Base-by-base conservation (phyloP, 1,140 invertebrate species). In the Brevipalpus yothersi region DNA sequence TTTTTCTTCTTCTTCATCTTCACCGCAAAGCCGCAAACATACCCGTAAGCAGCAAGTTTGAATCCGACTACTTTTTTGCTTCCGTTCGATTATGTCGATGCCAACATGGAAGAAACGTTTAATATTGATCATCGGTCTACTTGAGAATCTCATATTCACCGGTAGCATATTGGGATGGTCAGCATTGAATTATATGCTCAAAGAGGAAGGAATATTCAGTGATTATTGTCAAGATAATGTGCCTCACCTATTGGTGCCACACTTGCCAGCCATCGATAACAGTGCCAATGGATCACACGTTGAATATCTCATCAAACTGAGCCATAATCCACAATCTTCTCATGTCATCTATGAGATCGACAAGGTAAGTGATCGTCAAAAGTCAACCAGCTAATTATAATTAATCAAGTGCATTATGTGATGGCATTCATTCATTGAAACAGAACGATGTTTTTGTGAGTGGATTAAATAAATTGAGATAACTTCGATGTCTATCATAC, bases 151-250 rank as follows among this genome's bases (percentile, higher is more conserved):
- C 12, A 58, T 66, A 9, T 66, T 66, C 47, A 65, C 62, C 17
- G 65, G 65, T 2, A 63, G 58, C 41, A 65, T 66, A n/a, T 62
- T 66, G 12, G 65, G 65, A 0, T 66, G 65, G 65, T 60, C 63
- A 1, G 62, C 63, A 21, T 55, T 66, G 4, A 62, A 63, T 23
- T 64, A 65, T 41, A 66, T 66, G 65, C 60, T 66, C 21, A 64
- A 62, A n/a, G 31, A 58, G 12, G 64, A 66, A 42, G 63, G 65
- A 0, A 60, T 66, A 21, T 66, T 63, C 47, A 58, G 56, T 11
- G 9, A 61, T 39, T n/a, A 59, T 8, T 66, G 65, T 55, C 2
- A 57, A 3, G 31, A 31, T 31, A 31, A 31, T 31, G 31, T 31
- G 31, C 31, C 31, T 31, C 31, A 31, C 31, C 31, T 31, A 5